phyloP scores from a whole-genome alignment of 2,888 invertebrate genomes.

The Hylaea fasciaria region DNA sequence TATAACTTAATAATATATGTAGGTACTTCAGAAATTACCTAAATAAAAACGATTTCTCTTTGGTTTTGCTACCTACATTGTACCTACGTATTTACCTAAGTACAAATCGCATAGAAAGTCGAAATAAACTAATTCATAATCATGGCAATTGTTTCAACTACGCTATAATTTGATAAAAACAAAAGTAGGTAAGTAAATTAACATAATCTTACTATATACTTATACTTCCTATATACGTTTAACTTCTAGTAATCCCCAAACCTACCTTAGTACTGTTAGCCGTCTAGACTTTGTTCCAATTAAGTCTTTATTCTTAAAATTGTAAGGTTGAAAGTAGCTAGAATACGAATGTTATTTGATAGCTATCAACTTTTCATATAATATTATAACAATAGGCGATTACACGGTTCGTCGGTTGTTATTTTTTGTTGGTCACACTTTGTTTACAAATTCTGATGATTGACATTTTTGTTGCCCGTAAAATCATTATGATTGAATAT shows the following conservation, averaged over 20 bases:
- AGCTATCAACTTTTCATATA: slow-evolving; percentile 8
- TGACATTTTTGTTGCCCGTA: background rate
- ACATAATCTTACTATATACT: slow-evolving; percentile 31
- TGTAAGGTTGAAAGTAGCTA: slow-evolving; percentile 21
- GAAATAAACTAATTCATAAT: slow-evolving; percentile 29
- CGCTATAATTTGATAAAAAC: slow-evolving; percentile 37
- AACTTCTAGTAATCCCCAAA: background rate
- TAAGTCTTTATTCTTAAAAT: slow-evolving; percentile 2
- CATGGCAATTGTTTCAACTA: slow-evolving; percentile 37
- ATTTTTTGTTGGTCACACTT: slow-evolving; percentile 33
- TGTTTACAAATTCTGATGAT: slow-evolving; percentile 12
- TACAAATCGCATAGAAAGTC: slow-evolving; percentile 37
- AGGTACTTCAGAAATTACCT: too few species aligned
- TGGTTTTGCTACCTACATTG: too few species aligned
- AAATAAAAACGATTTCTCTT: too few species aligned
- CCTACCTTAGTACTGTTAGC: background rate
- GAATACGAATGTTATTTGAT: too few species aligned
- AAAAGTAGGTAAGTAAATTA: slow-evolving; percentile 36
- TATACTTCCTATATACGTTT: too few species aligned
- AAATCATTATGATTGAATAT: too few species aligned
- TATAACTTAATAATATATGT: too few species aligned
- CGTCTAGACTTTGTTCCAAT: background rate
- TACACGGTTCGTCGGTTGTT: slow-evolving; percentile 34
- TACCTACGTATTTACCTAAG: too few species aligned
- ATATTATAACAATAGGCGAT: slow-evolving; percentile 37